Conservation (phyloP, 2,888 invertebrate genomes). For the Apocheima hispidaria region DNA sequence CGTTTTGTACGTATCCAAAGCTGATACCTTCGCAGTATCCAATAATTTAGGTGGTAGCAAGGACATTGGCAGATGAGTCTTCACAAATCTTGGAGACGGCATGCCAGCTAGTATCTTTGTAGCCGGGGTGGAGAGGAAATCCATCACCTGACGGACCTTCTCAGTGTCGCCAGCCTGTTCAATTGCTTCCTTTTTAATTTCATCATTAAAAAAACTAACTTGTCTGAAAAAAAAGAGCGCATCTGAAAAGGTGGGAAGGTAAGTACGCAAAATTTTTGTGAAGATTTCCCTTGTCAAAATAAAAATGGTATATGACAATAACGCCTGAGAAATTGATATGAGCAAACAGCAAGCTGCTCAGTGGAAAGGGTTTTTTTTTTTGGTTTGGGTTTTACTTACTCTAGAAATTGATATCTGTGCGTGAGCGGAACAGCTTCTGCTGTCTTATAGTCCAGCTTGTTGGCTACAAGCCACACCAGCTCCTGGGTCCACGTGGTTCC, state of each 20-base stretch:
- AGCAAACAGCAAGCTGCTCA: background rate
- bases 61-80: conserved; percentile 89
- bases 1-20: background rate
- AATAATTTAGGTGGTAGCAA: conserved; percentile 87
- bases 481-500: conserved; percentile 90
- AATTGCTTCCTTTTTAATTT: background rate
- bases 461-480: conserved; percentile 89
- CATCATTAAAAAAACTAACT: conserved; percentile 8
- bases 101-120: conserved; percentile 28
- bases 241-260: too few species aligned
- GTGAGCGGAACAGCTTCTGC: conserved; percentile 81
- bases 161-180: conserved; percentile 4
- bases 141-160: background rate
- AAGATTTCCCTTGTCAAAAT: too few species aligned
- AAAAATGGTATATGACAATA: too few species aligned
- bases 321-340: too few species aligned
- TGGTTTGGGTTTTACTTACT: conserved; percentile 80
- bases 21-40: conserved; percentile 68
- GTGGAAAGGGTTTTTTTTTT: background rate
- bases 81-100: conserved; percentile 56
- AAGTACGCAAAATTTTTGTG: background rate
- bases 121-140: conserved; percentile 23
- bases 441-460: conserved; percentile 88
- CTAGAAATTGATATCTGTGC: conserved; percentile 89
- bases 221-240: conserved; percentile 2